Base-by-base conservation (phyloP, 2,888 invertebrate species). In the Drosophila atripex region DNA sequence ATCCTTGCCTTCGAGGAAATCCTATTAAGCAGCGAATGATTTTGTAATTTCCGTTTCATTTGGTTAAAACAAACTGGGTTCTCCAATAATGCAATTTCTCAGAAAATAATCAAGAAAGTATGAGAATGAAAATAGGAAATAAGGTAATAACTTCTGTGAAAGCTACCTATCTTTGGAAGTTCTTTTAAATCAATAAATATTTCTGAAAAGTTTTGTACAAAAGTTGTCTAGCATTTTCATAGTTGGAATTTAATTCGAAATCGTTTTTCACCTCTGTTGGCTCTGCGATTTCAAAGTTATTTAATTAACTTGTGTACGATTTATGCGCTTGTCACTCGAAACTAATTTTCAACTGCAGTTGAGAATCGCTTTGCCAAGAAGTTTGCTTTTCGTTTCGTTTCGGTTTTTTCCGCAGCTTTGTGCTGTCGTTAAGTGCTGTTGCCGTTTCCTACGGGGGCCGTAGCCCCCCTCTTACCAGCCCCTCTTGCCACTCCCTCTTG, bases 341-440 rank as follows among this genome's bases (percentile, higher is more conserved):
- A 64, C 64, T 63, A 63, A 53, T 64, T 64, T 63, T 46, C 46
- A 63, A 63, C 64, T 64, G 77, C 83, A 77, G 75, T 66, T 80
- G 55, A 53, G 66, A 74, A 59, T 39, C 30, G 63, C 64, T 64
- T 64, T 64, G 63, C 46, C 7, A 46, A 8, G 46, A 64, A 64
- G 28, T 64, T 64, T 64, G 52, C 63, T 21, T 25, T 60, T 39
- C 25, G 59, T 50, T 55, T 57, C 18, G 8, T 21, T 60, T 63
- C 50, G 18, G 4, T 35, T 60, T 63, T 61, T 63, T 23, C 41
- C 23, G 41, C 41, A 14, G 41, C 61, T 63, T 61, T 64, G 64
- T 53, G 53, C 45, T 64, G 64, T 64, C 64, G 45, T 53, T 32
- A 39, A 64, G 64, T 64, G 64, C 64, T 35, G 35, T 35, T 14